Base-by-base conservation (phyloP, 2,797 vertebrate species). In the Acanthopagrus latus region DNA sequence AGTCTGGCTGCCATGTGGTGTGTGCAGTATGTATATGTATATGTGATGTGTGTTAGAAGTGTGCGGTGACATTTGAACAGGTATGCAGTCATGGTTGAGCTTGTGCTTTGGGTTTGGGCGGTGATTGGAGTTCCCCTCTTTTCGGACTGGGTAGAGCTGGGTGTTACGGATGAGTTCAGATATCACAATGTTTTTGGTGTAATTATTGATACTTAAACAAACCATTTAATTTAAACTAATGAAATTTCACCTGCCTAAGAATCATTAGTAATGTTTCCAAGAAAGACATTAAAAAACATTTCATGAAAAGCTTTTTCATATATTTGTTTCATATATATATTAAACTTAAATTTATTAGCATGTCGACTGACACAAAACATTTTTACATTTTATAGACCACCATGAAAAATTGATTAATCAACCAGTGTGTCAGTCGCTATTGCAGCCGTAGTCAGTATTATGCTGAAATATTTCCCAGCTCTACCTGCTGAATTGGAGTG, bases 401-500 rank as follows among this genome's bases (percentile, higher is more conserved):
- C 13, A 17, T 46, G 14, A 46, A 46, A 16, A 46, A 46, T 46
- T 46, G 14, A 46, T 46, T 46, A 46, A 16, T 38, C 38, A 38
- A 10, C 38, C 44, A 46, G 14, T 14, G 44, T 46, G 46, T 46
- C 8, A 2, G n/a, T 44, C 14, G 16, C 12, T 27, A 0, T n/a
- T 67, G 21, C 13, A 47, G 25, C 29, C 4, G 2, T 9, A 11
- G 2, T 58, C 2, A 54, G 3, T 66, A 27, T 64, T 20, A 23
- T 17, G 18, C 33, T 21, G 17, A 52, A 56, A 25, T 65, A 44
- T 76, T 74, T 23, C 71, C 71, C 81, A 71, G 74, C 81, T 81
- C 81, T 56, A 57, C 64, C 64, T 90, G 20, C 38, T 74, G 84
- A 94, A 79, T 90, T 84, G 92, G 81, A 88, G 89, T 95, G 90